Conservation (phyloP, 2,113 vertebrate genomes). For the Lanius ludovicianus region DNA sequence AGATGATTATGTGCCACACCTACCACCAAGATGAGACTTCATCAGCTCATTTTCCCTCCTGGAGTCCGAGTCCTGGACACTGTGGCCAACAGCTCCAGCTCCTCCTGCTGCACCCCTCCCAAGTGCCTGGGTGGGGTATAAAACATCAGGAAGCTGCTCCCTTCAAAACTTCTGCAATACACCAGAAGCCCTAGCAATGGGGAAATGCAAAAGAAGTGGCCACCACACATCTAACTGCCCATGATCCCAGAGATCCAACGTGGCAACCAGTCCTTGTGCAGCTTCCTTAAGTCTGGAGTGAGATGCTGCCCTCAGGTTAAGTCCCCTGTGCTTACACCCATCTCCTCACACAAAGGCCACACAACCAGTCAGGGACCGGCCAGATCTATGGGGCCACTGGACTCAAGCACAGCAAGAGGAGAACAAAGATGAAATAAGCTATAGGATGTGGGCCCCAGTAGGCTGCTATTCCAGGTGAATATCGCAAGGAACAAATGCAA, state of each 20-base stretch:
- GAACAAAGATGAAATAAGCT: background rate
- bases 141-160: fast-evolving
- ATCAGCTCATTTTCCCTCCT: background rate
- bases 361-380: background rate
- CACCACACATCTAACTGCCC: background rate
- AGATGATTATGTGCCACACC: background rate
- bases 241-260: fast-evolving
- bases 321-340: background rate
- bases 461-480: background rate
- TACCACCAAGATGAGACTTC: background rate
- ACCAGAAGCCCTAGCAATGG: fast-evolving
- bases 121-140: fast-evolving
- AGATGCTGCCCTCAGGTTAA: background rate
- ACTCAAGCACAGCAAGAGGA: background rate
- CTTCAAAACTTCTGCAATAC: background rate
- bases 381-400: background rate
- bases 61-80: fast-evolving
- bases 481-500: background rate
- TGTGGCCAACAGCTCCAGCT: fast-evolving
- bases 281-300: fast-evolving
- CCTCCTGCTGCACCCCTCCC: fast-evolving
- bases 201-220: background rate
- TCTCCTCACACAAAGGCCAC: background rate
- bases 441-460: background rate
- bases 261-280: background rate